phyloP scores from a whole-genome alignment of 2,797 vertebrate species.

The Crossoptilon crossoptilon region DNA sequence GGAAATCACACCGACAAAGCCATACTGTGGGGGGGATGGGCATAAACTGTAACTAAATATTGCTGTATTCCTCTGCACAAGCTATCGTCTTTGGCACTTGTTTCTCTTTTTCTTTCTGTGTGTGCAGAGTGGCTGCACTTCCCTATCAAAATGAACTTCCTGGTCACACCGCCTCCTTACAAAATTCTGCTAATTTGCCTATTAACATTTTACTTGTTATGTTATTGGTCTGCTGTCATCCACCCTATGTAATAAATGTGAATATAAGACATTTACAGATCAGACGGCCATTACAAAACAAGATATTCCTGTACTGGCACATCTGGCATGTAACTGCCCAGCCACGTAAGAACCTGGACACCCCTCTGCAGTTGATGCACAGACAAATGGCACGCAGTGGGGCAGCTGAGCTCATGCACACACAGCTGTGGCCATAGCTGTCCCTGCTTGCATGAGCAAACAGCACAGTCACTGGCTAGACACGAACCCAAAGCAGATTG shows the following conservation, averaged over 20 bases:
- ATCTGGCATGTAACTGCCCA: neutral
- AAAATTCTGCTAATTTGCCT: neutral
- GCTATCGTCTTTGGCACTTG: neutral
- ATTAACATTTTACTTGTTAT: neutral
- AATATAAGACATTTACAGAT: neutral
- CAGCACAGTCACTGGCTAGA: neutral
- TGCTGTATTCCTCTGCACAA: neutral
- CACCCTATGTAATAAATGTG: neutral
- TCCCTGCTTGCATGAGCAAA: neutral
- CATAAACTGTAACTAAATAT: neutral
- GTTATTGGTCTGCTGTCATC: neutral
- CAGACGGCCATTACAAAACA: neutral
- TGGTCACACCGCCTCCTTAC: neutral
- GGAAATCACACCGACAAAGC: neutral
- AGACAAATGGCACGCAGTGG: neutral
- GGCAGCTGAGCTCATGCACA: neutral
- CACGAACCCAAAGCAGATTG: neutral
- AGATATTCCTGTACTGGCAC: neutral
- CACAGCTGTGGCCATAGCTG: neutral
- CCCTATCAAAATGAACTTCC: neutral
- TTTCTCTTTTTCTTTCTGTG: neutral
- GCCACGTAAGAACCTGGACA: neutral
- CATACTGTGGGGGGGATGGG: accelerated
- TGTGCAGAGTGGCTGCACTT: neutral
- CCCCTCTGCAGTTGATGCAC: neutral